These are phyloP conservation scores for Eutrigla gurnardus DNA, from an alignment of 2,797 vertebrate genomes.

Conservation along the genomic window DNA sequence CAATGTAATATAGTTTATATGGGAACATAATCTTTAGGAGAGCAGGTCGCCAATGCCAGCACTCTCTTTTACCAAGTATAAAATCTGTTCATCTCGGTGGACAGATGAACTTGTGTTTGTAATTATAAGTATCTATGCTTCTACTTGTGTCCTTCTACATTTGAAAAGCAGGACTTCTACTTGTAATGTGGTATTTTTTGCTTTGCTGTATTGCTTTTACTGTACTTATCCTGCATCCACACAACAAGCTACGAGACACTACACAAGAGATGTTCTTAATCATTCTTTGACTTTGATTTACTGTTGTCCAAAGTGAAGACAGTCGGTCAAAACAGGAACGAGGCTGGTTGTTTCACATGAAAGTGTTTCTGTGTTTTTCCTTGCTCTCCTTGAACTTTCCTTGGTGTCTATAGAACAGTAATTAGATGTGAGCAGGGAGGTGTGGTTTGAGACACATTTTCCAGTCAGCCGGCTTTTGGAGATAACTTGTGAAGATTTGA, in stretches of 20 bases:
- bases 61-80: too few relatives aligned
- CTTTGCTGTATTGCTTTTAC: background rate
- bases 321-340: background rate
- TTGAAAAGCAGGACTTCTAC: too few relatives aligned
- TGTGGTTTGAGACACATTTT: background rate
- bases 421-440: background rate
- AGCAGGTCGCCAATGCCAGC: too few relatives aligned
- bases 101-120: too few relatives aligned
- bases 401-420: background rate
- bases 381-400: background rate
- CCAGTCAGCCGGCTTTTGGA: slow-evolving; percentile 17
- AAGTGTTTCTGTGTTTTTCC: background rate
- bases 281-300: background rate
- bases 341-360: background rate
- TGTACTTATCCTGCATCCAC: too few relatives aligned
- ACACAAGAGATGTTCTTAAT: too few relatives aligned
- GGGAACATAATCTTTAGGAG: too few relatives aligned
- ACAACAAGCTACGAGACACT: too few relatives aligned
- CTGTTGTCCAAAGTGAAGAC: background rate
- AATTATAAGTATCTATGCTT: too few relatives aligned
- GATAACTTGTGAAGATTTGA: slow-evolving; percentile 5
- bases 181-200: background rate
- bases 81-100: too few relatives aligned
- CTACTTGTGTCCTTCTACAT: too few relatives aligned
- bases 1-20: too few relatives aligned